Conservation (phyloP, 2,888 invertebrate species). For the Halictus quadricinctus region DNA sequence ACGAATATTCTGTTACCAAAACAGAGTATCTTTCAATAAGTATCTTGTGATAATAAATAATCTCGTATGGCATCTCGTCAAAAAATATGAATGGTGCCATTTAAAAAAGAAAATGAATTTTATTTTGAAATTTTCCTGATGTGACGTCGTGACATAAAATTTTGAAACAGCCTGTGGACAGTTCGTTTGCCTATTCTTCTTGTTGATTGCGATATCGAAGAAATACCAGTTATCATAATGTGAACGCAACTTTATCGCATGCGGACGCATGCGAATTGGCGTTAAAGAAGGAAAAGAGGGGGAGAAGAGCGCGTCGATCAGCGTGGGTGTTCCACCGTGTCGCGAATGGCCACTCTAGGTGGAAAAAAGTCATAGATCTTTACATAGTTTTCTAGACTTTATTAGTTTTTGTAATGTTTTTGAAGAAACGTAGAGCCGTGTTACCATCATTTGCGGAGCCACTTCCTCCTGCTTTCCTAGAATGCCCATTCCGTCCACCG, state of each 20-base stretch:
- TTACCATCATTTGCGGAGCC: too few relatives aligned
- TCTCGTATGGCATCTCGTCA: neutral
- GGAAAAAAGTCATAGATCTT: too few relatives aligned
- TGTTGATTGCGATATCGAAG: neutral
- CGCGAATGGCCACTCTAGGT: too few relatives aligned
- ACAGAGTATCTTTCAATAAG: too few relatives aligned
- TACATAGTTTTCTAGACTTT: too few relatives aligned
- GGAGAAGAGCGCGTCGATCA: conserved; percentile 10
- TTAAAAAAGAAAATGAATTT: neutral
- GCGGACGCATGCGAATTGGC: conserved; percentile 59
- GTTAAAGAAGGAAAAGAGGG: conserved; percentile 22
- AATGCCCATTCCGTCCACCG: too few relatives aligned
- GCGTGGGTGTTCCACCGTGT: neutral
- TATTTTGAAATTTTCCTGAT: neutral
- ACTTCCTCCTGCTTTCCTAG: too few relatives aligned
- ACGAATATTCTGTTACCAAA: neutral
- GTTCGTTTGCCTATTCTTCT: neutral
- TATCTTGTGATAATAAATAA: neutral
- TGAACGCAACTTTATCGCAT: conserved; percentile 49
- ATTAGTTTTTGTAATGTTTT: too few relatives aligned
- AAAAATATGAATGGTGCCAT: too few relatives aligned
- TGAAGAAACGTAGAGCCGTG: too few relatives aligned
- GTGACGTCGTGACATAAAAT: too few relatives aligned
- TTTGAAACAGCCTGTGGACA: neutral
- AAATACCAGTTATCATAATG: conserved; percentile 53